phyloP scores from a whole-genome alignment of 92 coral and sea anemone species.

The Pocillopora meandrina region DNA sequence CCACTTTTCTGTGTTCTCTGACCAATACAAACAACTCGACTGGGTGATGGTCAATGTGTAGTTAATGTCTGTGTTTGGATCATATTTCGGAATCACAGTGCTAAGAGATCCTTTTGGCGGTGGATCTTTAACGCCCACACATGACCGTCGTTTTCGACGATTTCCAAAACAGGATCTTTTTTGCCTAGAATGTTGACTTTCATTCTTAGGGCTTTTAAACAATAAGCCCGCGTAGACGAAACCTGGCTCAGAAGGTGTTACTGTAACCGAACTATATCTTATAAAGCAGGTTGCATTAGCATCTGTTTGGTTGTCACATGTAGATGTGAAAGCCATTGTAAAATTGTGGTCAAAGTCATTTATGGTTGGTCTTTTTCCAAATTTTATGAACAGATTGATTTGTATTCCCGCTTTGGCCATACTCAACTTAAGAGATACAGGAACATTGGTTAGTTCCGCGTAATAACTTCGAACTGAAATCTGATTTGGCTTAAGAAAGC shows the following conservation, averaged over 20 bases:
- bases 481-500: constrained; percentile 11
- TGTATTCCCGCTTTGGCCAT: background rate
- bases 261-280: background rate
- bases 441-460: background rate
- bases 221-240: constrained; percentile 1
- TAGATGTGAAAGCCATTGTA: background rate
- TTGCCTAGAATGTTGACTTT: constrained; percentile 2
- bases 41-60: too few relatives aligned
- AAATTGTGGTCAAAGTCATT: constrained; percentile 17
- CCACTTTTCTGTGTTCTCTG: too few relatives aligned
- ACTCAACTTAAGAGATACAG: background rate
- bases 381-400: constrained; percentile 6
- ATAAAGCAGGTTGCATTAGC: background rate
- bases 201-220: background rate
- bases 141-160: constrained; percentile 48
- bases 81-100: constrained; percentile 21
- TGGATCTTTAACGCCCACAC: constrained; percentile 50
- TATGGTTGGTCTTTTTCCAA: constrained; percentile 5
- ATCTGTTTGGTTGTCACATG: background rate
- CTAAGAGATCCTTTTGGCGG: constrained; percentile 9
- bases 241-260: constrained; percentile 3
- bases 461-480: constrained; percentile 4
- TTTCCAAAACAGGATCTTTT: constrained; percentile 51
- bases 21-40: too few relatives aligned
- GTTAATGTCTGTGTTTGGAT: background rate